Base-by-base conservation (phyloP, 1,140 invertebrate species). In the Anthonomus grandis region DNA sequence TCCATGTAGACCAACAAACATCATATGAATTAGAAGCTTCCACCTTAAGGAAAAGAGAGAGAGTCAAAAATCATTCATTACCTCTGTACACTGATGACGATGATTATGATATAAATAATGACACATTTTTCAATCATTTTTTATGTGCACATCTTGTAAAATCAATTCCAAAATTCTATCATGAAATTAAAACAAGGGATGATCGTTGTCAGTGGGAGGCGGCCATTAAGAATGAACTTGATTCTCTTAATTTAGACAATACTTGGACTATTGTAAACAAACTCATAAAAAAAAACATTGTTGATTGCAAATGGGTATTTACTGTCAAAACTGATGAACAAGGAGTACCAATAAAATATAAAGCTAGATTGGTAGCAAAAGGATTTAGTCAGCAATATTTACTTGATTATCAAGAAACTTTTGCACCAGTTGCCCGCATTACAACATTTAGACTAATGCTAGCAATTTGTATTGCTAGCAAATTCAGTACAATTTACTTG, bases 401-500 rank as follows among this genome's bases (percentile, higher is more conserved):
- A 23, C 31, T 65, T 18, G 74, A 77, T 63, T 75, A 70, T 46
- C 34, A 60, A 15, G 71, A 67, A 48, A 68, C 56, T 34, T 69
- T 62, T 60, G 64, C 63, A 22, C 66, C 52, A 24, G 60, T 65
- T 21, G 63, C 60, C 9, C 21, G 51, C 34, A 59, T 64, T 22
- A 34, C 59, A 22, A 57, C 22, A 62, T 63, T 76, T 48, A 69
- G 74, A 64, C 63, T 69, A n/a, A 65, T 70, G 27, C 60, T 75
- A 23, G 68, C 73, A 8, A 72, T 78, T 62, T 54, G 75, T 17
- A 68, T n/a, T n/a, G n/a, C n/a, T n/a, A n/a, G n/a, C n/a, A n/a
- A n/a, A n/a, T 76, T 66, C 75, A 75, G 44, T 56, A 63, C 38
- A 56, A 78, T 31, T 67, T 78, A 31, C 66, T 73, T 57, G 55